Conservation (phyloP, 2,888 invertebrate genomes). For the Parnassius smintheus region DNA sequence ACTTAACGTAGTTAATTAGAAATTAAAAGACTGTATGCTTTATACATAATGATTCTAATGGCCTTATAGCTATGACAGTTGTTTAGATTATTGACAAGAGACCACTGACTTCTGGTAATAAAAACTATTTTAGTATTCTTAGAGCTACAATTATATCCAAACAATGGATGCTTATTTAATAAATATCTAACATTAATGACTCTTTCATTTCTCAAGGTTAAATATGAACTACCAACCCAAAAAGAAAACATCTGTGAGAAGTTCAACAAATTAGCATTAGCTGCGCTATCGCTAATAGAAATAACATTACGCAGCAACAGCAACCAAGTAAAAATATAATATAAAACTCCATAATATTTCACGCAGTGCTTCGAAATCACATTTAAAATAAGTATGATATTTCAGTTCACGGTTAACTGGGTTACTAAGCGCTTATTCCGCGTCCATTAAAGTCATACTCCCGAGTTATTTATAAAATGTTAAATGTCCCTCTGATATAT, state of each 20-base stretch:
- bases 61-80: too few species aligned
- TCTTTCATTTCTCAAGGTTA: not conserved
- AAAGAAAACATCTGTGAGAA: constrained; percentile 17
- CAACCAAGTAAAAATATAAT: not conserved
- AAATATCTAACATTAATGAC: too few species aligned
- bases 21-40: too few species aligned
- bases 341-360: constrained; percentile 5
- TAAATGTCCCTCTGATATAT: constrained; percentile 15
- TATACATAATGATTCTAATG: too few species aligned
- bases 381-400: constrained; percentile 25
- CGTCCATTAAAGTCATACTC: constrained; percentile 25
- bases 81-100: too few species aligned
- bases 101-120: too few species aligned
- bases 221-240: constrained; percentile 6
- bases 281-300: constrained; percentile 2
- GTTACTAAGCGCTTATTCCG: constrained; percentile 21
- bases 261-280: constrained; percentile 22
- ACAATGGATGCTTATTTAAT: too few species aligned
- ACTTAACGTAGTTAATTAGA: too few species aligned
- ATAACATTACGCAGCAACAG: constrained; percentile 18
- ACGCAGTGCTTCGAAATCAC: constrained; percentile 10
- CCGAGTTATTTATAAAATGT: constrained; percentile 20
- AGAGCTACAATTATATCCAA: too few species aligned
- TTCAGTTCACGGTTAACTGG: constrained; percentile 25
- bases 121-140: too few species aligned